A percentile compares a stretch with the other conserved stretches of the same genome.
These are phyloP conservation scores for Harpalus rubripes DNA, from an alignment of 2,888 invertebrate species.

Conservation along the genomic window DNA sequence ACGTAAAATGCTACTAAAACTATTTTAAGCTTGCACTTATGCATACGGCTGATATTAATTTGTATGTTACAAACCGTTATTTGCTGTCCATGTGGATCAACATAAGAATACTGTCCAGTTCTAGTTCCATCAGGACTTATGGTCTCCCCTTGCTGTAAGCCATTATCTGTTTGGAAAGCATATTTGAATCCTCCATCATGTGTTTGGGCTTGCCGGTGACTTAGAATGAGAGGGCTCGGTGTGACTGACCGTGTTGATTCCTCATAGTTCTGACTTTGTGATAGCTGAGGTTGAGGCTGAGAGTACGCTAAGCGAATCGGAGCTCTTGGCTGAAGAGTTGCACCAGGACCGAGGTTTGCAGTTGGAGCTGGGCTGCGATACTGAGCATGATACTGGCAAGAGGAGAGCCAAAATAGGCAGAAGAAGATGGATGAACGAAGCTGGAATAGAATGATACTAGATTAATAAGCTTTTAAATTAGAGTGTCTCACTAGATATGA, in stretches of 20 bases:
- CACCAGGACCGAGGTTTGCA: neutral
- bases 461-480: neutral
- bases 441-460: neutral
- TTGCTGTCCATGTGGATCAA: conserved; percentile 83
- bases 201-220: conserved; percentile 82
- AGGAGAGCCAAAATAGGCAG: neutral
- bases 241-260: conserved; percentile 67
- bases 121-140: conserved; percentile 85
- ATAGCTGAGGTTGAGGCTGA: neutral
- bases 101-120: conserved; percentile 83
- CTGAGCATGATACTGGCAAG: conserved; percentile 53
- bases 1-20: too few relatives aligned
- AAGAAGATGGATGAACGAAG: neutral
- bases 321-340: conserved; percentile 16
- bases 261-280: neutral
- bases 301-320: conserved; percentile 14
- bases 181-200: conserved; percentile 85
- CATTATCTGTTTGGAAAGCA: conserved; percentile 85
- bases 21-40: too few relatives aligned
- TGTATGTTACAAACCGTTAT: conserved; percentile 78
- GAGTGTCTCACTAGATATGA: too few relatives aligned
- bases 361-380: conserved; percentile 18
- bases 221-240: conserved; percentile 79
- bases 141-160: conserved; percentile 83
- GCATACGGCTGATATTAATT: too few relatives aligned